Evolutionary conservation across 2,888 invertebrate genomes (phyloP).

Genomic region (Archips crataeganus): DNA sequence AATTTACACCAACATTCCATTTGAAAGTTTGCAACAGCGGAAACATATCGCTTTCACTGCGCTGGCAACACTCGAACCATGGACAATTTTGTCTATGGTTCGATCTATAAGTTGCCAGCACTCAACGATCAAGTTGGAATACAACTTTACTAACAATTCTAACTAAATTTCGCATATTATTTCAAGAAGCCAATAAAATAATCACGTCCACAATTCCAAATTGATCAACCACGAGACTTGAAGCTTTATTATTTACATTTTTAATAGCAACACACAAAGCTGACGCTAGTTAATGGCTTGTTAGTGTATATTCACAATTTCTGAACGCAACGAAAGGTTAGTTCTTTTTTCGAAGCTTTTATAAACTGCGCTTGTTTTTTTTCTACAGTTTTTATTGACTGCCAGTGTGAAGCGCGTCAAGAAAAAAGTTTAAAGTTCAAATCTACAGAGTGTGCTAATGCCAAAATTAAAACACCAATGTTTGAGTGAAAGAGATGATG

Average conservation of each 20-base stretch:
- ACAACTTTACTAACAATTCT: slow-evolving; percentile 49
- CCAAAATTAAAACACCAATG: slow-evolving; percentile 46
- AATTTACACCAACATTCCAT: slow-evolving; percentile 90
- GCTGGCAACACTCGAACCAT: slow-evolving; percentile 70
- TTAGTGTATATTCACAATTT: slow-evolving; percentile 80
- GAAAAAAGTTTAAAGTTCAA: slow-evolving; percentile 3
- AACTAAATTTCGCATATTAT: slow-evolving; percentile 50
- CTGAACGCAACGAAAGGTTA: slow-evolving; percentile 55
- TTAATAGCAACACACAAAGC: slow-evolving; percentile 78
- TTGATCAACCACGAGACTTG: slow-evolving; percentile 75
- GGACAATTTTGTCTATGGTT: slow-evolving; percentile 5
- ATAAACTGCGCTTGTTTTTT: slow-evolving; percentile 14
- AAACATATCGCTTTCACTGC: slow-evolving; percentile 63
- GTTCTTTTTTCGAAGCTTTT: slow-evolving; percentile 41
- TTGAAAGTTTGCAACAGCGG: slow-evolving; percentile 79
- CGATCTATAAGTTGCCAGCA: slow-evolving; percentile 70
- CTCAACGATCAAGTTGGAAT: slow-evolving; percentile 81
- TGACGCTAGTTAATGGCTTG: slow-evolving; percentile 73
- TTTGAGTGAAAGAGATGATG: slow-evolving; percentile 48
- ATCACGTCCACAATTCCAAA: slow-evolving; percentile 80
- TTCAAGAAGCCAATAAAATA: slow-evolving; percentile 72
- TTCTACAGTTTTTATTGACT: slow-evolving; percentile 13
- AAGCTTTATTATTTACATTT: slow-evolving; percentile 60
- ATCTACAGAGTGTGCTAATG: slow-evolving; percentile 43
- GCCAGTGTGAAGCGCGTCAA: slow-evolving; percentile 34